phyloP scores from a whole-genome alignment of 2,888 invertebrate genomes.

The Cataglyphis rosenhaueri region DNA sequence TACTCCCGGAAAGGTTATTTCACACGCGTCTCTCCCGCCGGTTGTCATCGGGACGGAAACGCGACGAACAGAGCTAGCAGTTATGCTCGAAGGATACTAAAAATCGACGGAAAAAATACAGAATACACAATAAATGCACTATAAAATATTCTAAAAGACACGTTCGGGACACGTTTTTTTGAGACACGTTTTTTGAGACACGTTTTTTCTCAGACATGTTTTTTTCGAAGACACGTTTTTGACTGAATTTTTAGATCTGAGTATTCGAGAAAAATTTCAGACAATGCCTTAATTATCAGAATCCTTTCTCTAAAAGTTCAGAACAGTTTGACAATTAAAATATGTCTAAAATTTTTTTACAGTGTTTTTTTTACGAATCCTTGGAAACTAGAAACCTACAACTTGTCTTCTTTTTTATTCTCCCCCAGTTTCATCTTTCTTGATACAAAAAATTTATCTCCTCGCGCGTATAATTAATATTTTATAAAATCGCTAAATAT shows the following conservation, averaged over 20 bases:
- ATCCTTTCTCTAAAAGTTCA: no score
- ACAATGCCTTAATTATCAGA: no score
- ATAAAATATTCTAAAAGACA: no score
- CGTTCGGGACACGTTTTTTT: no score
- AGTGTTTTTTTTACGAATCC: background rate
- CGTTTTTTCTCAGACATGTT: no score
- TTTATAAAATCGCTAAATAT: constrained; percentile 8
- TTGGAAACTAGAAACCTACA: background rate
- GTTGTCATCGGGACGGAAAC: constrained; percentile 36
- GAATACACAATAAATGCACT: background rate
- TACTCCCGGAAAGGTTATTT: constrained; percentile 34
- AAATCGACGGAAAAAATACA: background rate
- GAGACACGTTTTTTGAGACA: no score
- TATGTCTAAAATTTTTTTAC: no score
- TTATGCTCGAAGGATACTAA: background rate
- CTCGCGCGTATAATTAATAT: background rate
- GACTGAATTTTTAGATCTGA: no score
- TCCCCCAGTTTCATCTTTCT: background rate
- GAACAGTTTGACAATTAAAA: no score
- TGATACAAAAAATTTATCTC: background rate
- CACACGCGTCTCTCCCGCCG: constrained; percentile 27
- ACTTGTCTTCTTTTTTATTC: background rate
- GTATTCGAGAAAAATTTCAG: no score
- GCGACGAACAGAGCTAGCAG: background rate
- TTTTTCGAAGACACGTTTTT: no score